Conservation (phyloP, 2,888 invertebrate genomes). For the Geotrupes spiniger region DNA sequence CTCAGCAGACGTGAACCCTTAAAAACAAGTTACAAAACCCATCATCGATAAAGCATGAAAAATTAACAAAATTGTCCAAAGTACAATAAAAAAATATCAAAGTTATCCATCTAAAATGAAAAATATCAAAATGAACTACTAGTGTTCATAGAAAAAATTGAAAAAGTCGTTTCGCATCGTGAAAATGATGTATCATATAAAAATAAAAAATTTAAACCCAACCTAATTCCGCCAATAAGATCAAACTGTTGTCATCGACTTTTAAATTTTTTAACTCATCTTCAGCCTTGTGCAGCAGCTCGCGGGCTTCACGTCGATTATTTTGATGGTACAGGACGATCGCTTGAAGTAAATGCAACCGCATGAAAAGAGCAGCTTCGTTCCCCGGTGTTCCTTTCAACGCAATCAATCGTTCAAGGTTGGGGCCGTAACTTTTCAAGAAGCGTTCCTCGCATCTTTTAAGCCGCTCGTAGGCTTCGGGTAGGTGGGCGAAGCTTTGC, state of each 20-base stretch:
- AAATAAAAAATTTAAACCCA: constrained; percentile 15
- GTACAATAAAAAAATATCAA: no score
- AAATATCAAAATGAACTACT: no score
- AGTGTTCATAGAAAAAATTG: no score
- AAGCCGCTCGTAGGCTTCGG: constrained; percentile 70
- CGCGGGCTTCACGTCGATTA: constrained; percentile 60
- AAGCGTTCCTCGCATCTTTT: constrained; percentile 66
- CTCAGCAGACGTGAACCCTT: constrained; percentile 65
- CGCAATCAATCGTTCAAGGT: constrained; percentile 59
- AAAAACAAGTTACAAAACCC: constrained; percentile 15
- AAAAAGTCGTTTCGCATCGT: no score
- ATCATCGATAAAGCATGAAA: no score
- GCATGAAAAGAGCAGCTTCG: constrained; percentile 72
- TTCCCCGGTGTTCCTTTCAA: constrained; percentile 63
- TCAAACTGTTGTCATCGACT: constrained; percentile 57
- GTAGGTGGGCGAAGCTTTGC: constrained; percentile 66
- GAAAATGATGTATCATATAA: no score
- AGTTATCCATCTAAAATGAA: no score
- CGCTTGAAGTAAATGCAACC: constrained; percentile 76
- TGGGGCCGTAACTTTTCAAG: constrained; percentile 62
- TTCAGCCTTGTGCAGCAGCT: constrained; percentile 61
- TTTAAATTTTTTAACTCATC: constrained; percentile 62
- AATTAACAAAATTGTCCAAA: no score
- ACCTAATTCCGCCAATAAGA: constrained; percentile 60
- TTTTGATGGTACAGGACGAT: constrained; percentile 78